Evolutionary conservation across 2,888 invertebrate species (phyloP).

Genomic region (Tanytarsus gracilentus): DNA sequence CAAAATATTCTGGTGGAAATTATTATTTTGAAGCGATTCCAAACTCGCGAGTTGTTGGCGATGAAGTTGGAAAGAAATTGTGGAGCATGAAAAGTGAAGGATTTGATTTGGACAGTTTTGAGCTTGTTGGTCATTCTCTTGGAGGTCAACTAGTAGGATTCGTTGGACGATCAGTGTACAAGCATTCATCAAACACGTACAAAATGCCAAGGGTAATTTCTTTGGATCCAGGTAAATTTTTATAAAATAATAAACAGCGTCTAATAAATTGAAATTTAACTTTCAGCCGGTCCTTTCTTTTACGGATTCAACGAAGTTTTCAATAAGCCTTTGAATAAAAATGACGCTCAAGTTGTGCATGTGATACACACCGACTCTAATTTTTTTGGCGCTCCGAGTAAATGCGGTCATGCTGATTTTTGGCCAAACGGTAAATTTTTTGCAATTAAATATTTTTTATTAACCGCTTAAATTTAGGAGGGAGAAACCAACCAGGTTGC

Average conservation of each 20-base stretch:
- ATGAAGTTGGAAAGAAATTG: slow-evolving; percentile 3
- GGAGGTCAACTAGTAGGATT: slow-evolving; percentile 48
- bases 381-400: slow-evolving; percentile 45
- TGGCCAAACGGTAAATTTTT: slow-evolving; percentile 59
- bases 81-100: slow-evolving; percentile 39
- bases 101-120: slow-evolving; percentile 41
- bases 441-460: background rate
- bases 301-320: background rate
- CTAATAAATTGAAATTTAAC: background rate
- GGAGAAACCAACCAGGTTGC: slow-evolving; percentile 53
- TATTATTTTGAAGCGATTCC: slow-evolving; percentile 53
- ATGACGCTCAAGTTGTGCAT: slow-evolving; percentile 41
- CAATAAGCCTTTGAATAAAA: background rate
- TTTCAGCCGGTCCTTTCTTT: slow-evolving; percentile 7
- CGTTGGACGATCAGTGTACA: slow-evolving; percentile 37
- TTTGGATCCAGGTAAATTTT: slow-evolving; percentile 47
- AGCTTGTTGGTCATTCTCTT: slow-evolving; percentile 42
- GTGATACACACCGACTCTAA: slow-evolving; percentile 54
- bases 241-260: background rate
- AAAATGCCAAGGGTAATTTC: slow-evolving; percentile 47
- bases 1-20: slow-evolving; percentile 47
- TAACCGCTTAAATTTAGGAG: slow-evolving; percentile 35
- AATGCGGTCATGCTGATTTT: slow-evolving; percentile 50
- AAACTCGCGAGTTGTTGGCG: slow-evolving; percentile 36
- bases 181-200: slow-evolving; percentile 1